phyloP scores from a whole-genome alignment of 2,797 vertebrate species.

The Spea hammondii region DNA sequence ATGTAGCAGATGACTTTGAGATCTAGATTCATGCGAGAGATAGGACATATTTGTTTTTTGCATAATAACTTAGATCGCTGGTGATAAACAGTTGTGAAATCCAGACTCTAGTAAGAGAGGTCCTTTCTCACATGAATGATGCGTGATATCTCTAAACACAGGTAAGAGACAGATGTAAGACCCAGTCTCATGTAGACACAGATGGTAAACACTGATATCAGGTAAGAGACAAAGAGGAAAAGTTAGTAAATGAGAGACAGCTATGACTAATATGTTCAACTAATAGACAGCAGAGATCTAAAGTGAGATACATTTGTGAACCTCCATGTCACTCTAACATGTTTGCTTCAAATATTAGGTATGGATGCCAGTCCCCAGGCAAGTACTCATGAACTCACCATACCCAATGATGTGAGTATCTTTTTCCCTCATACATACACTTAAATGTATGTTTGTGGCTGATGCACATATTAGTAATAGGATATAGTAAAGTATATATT shows the following conservation, averaged over 20 bases:
- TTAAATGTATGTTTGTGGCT: not conserved
- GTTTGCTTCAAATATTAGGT: conserved; percentile 79
- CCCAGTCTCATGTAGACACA: not conserved
- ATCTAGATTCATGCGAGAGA: not conserved
- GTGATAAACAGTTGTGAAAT: not conserved
- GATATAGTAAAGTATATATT: not conserved
- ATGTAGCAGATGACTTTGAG: not conserved
- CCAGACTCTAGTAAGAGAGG: not conserved
- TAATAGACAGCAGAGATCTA: not conserved
- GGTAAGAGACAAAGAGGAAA: not conserved
- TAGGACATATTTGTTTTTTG: no score
- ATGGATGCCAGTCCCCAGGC: conserved; percentile 94
- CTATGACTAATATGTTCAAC: no score
- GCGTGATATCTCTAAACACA: not conserved
- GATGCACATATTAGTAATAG: not conserved
- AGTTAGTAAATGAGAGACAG: no score
- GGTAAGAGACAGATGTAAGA: not conserved
- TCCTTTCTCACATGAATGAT: no score
- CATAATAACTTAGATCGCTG: not conserved
- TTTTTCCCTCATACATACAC: not conserved
- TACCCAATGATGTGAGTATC: conserved; percentile 98
- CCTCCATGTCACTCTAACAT: conserved; percentile 56
- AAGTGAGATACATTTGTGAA: not conserved
- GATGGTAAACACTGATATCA: conserved; percentile 11
- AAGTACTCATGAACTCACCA: conserved; percentile 99